Conservation (phyloP, 2,113 vertebrate genomes). For the Cyphomyrus plagiostoma region DNA sequence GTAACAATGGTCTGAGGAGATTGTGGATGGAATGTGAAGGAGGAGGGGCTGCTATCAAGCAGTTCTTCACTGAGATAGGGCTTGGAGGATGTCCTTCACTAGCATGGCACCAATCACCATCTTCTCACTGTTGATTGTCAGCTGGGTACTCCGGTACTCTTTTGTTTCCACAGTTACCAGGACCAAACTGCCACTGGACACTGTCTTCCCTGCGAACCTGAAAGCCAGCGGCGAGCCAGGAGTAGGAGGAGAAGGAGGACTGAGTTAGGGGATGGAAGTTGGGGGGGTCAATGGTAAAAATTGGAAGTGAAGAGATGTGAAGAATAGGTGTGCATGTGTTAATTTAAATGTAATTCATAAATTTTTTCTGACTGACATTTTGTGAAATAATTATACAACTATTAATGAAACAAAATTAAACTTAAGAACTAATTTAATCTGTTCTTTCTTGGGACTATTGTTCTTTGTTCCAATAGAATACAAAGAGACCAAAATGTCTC, state of each 20-base stretch:
- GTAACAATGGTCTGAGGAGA: not conserved
- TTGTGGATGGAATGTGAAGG: not conserved
- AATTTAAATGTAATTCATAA: not conserved
- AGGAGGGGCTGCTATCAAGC: not conserved
- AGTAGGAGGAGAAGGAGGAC: constrained; percentile 43
- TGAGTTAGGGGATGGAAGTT: constrained; percentile 44
- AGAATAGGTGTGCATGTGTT: constrained; percentile 5
- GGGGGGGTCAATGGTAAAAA: constrained; percentile 38
- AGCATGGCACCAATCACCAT: constrained; percentile 97
- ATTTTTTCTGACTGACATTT: not conserved
- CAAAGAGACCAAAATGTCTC: not conserved
- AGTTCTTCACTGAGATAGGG: constrained; percentile 71
- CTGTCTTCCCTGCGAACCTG: constrained; percentile 85
- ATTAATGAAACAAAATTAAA: not conserved
- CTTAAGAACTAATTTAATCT: not conserved
- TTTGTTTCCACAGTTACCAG: constrained; percentile 75
- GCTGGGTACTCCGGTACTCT: constrained; percentile 60
- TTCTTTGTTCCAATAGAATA: not conserved
- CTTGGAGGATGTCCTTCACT: constrained; percentile 85
- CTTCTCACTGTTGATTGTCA: constrained; percentile 92
- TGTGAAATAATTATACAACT: not conserved
- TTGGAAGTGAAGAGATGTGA: constrained; percentile 36
- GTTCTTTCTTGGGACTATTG: not conserved
- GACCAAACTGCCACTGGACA: constrained; percentile 81
- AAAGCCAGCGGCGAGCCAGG: constrained; percentile 42